A percentile compares a stretch with the other conserved stretches of the same genome.
Evolutionary conservation across 2,888 invertebrate genomes (phyloP).

Genomic region (Xanthostigma xanthostigma): DNA sequence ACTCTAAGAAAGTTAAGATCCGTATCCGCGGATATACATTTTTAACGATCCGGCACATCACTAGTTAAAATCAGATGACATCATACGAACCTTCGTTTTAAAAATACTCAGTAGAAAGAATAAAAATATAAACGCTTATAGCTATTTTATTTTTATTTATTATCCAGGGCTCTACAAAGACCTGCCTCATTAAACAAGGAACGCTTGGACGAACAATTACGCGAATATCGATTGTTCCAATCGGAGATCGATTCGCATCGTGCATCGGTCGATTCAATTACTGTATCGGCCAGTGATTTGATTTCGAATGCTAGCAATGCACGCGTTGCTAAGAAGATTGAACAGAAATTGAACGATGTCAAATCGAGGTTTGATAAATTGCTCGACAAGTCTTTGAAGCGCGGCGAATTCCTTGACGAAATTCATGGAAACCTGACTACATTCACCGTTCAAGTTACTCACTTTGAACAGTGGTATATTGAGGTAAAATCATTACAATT

Average conservation of each 20-base stretch:
- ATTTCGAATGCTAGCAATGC: conserved; percentile 69
- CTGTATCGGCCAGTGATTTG: conserved; percentile 64
- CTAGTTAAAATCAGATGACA: too few species aligned
- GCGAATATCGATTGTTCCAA: conserved; percentile 69
- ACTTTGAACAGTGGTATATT: conserved; percentile 54
- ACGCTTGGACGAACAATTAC: conserved; percentile 76
- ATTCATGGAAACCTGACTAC: conserved; percentile 50
- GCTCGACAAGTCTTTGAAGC: conserved; percentile 59
- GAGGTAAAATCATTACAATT: too few species aligned
- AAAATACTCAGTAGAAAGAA: too few species aligned
- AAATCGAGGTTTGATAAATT: conserved; percentile 73
- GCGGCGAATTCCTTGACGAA: conserved; percentile 71
- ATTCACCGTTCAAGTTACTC: conserved; percentile 49
- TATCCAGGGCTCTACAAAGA: conserved; percentile 44
- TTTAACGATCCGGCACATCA: too few species aligned
- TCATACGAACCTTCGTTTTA: too few species aligned
- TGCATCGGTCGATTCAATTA: conserved; percentile 69
- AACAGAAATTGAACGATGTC: conserved; percentile 77
- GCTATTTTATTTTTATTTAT: background rate
- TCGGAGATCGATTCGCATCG: conserved; percentile 77
- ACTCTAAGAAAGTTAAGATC: too few species aligned
- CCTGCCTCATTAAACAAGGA: conserved; percentile 81
- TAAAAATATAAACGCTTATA: background rate
- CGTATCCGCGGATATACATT: too few species aligned
- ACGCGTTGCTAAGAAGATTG: conserved; percentile 77